These are phyloP conservation scores for Plumapathes pennacea DNA, from an alignment of 92 coral and sea anemone genomes.

Conservation along the genomic window DNA sequence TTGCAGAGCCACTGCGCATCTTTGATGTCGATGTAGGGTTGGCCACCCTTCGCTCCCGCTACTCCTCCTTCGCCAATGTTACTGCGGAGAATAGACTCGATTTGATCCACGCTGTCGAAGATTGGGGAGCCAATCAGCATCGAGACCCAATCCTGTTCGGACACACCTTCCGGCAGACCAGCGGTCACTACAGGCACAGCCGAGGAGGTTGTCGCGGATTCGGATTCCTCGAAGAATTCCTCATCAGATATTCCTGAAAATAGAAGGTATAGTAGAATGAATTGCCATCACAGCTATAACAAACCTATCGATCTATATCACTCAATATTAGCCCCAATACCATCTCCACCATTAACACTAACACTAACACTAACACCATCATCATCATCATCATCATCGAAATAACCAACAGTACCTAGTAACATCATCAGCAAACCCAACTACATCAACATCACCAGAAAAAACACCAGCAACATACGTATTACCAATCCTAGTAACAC, in stretches of 20 bases:
- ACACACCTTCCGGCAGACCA: slow-evolving; percentile 82
- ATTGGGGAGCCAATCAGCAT: slow-evolving; percentile 93
- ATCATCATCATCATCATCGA: too few relatives aligned
- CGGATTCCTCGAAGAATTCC: slow-evolving; percentile 3
- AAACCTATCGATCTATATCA: too few relatives aligned
- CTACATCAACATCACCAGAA: background rate
- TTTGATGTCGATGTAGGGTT: slow-evolving; percentile 89
- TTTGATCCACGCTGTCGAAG: slow-evolving; percentile 90
- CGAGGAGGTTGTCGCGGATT: background rate
- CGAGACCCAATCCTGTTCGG: slow-evolving; percentile 96
- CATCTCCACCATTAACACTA: too few relatives aligned
- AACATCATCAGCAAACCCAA: too few relatives aligned
- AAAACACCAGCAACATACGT: background rate
- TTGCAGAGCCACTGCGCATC: slow-evolving; percentile 99
- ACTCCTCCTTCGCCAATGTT: slow-evolving; percentile 95
- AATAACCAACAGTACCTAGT: too few relatives aligned
- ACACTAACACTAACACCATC: too few relatives aligned
- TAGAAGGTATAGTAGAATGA: too few relatives aligned
- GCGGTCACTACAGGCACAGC: slow-evolving; percentile 68
- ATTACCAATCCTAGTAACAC: too few relatives aligned
- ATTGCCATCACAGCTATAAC: too few relatives aligned
- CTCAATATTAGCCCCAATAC: too few relatives aligned
- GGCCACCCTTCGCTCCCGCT: slow-evolving; percentile 85
- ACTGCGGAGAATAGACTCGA: slow-evolving; percentile 82
- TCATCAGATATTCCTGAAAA: too few relatives aligned